Percentiles rank a stretch among this genome's conserved stretches.
These are phyloP conservation scores for Rhyacichthys aspro DNA, from an alignment of 2,797 vertebrate species.

Conservation along the genomic window DNA sequence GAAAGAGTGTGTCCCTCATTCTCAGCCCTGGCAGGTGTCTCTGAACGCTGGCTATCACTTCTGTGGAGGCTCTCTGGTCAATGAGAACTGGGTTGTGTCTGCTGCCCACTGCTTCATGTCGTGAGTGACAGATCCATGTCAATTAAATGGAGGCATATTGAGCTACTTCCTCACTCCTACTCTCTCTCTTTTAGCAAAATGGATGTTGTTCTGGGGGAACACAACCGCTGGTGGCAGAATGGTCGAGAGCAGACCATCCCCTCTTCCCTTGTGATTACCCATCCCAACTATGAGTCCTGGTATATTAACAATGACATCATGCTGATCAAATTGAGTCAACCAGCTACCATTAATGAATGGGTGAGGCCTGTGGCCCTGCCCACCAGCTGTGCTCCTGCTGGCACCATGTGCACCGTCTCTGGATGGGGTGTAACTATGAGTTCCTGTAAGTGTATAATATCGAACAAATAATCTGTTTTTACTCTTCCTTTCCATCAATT, in stretches of 20 bases:
- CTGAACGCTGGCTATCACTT: conserved; percentile 76
- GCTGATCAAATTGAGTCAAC: conserved; percentile 77
- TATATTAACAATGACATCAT: conserved; percentile 80
- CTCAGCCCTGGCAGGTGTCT: conserved; percentile 77
- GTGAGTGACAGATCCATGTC: conserved; percentile 70
- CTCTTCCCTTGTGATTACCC: conserved; percentile 73
- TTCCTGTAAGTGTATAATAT: conserved; percentile 56
- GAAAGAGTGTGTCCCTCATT: conserved; percentile 62
- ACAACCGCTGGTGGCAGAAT: conserved; percentile 58
- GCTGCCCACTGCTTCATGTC: conserved; percentile 78
- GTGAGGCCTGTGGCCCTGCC: conserved; percentile 59
- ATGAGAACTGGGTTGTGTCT: conserved; percentile 75
- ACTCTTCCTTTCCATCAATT: neutral
- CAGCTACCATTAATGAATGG: conserved; percentile 73
- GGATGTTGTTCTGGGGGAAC: conserved; percentile 83
- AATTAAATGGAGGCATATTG: conserved; percentile 33
- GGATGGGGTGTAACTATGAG: conserved; percentile 71
- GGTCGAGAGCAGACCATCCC: neutral
- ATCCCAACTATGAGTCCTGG: conserved; percentile 64
- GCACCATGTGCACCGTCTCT: conserved; percentile 67
- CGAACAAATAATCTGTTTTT: conserved; percentile 11
- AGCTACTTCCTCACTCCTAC: too few relatives aligned
- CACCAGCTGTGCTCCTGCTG: conserved; percentile 49
- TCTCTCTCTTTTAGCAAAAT: conserved; percentile 65
- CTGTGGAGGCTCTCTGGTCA: conserved; percentile 81